A percentile compares a stretch with the other conserved stretches of the same genome.
Evolutionary conservation across 1,140 invertebrate genomes (phyloP).

Genomic region (Penaeus japonicus): DNA sequence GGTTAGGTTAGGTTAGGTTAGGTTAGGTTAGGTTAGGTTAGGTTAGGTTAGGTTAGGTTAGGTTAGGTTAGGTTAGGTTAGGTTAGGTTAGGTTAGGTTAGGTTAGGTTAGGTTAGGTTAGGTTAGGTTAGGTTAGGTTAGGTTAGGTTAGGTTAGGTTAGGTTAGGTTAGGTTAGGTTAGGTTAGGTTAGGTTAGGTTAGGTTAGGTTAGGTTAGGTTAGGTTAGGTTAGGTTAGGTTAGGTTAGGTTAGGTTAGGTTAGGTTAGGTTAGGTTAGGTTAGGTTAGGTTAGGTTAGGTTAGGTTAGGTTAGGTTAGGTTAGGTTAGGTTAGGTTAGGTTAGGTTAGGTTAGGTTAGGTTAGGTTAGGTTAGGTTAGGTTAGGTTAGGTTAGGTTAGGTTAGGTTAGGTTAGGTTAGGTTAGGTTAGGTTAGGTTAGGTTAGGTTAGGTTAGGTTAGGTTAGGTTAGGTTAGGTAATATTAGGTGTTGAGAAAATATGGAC

Average conservation of each 20-base stretch:
- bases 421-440: background rate
- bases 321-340: background rate
- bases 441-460: background rate
- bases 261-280: background rate
- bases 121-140: too few species aligned
- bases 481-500: too few species aligned
- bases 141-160: conserved; percentile 13
- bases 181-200: background rate
- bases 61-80: too few species aligned
- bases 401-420: background rate
- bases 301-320: background rate
- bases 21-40: too few species aligned
- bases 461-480: background rate
- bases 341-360: background rate
- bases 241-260: background rate
- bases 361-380: background rate
- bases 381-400: conserved; percentile 1
- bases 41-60: too few species aligned
- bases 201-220: conserved; percentile 8
- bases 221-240: background rate
- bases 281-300: background rate
- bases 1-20: too few species aligned
- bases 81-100: too few species aligned
- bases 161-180: background rate
- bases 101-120: too few species aligned